Evolutionary conservation across 2,797 vertebrate species (phyloP), one percentile per base, ranked within the genome.

Genomic region (Etheostoma perlongum): DNA sequence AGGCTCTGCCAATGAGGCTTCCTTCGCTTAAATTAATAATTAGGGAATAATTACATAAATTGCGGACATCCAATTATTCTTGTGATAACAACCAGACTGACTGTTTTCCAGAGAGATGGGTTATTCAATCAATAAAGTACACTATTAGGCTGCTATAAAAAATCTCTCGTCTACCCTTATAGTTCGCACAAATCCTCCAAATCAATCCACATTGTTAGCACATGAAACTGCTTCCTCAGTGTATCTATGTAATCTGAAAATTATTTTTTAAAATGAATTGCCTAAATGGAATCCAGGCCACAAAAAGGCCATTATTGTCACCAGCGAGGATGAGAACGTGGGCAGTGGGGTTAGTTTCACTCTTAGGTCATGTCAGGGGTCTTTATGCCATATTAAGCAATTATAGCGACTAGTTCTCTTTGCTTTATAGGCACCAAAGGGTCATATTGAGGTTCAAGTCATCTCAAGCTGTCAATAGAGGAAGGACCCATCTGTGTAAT

Each of bases 301-400:
- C 33, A 85, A 54, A 84, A 88, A 86, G 65, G 65, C 65, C 53
- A 19, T 36, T 47, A 70, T 40, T 91, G 83, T 88, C 74, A 74
- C 42, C 19, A 48, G 63, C 10, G 40, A 67, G 73, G 74, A 88
- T 64, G 78, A 74, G 75, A 91, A 75, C 59, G 27, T 49, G 64
- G 83, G 72, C 40, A 65, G 55, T 55, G 67, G 76, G 72, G 58
- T 66, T 76, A 88, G 74, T 44, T 53, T 42, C 65, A 66, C 30
- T 72, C 68, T 67, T 60, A 73, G 89, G 77, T 85, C 86, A 85
- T 82, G 88, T 78, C 79, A 91, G 81, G 91, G 91, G 93, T 92
- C 92, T 91, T 89, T 91, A 92, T 78, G 92, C 85, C 85, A 80
- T 76, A 90, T 94, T 94, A 91, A 85, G 67, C 59, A 80, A 94